Evolutionary conservation across 2,888 invertebrate genomes (phyloP), one percentile per base, ranked within the genome.

Genomic region (Unio delphinus): DNA sequence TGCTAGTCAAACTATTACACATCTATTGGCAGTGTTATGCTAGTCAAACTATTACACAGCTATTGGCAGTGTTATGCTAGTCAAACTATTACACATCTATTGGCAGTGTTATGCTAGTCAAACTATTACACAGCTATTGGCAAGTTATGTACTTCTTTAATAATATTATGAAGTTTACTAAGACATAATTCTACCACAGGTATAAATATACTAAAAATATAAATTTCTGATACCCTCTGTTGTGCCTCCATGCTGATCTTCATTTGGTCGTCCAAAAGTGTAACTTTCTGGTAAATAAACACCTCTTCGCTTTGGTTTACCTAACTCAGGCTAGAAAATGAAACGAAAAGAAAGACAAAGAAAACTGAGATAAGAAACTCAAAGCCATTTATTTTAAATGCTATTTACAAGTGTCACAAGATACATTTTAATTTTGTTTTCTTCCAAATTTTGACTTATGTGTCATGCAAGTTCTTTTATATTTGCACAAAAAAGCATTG

Each of bases 181-280:
- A 61, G 11, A 57, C 23, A 34, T 26, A 62, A 66, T 58, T 60
- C 55, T 55, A 28, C 5, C 55, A 55, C 54, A 26, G 56, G 55
- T 55, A 28, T 45, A 65, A 15, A 26, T 26, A 45, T 6, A 59
- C 28, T n/a, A 26, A 66, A 26, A 45, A 58, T 57, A 61, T 1
- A 45, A 30, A 54, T n/a, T 8, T 54, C 2, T 55, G 65, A 63
- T 76, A 86, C 88, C 87, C 80, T 87, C 86, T 55, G 81, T 81
- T 23, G 85, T 87, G 55, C 86, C 87, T 55, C 83, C 86, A 67
- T 83, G 81, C 67, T 80, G 68, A 15, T 68, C 70, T n/a, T 75
- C 83, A 75, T 85, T 84, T n/a, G 86, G 85, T 58, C 78, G 65
- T 15, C 87, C 88, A 80, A 83, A 87, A 56, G 80, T 80, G 65